These are phyloP conservation scores for Meleagris gallopavo DNA, from an alignment of 2,113 vertebrate genomes.

Conservation along the genomic window DNA sequence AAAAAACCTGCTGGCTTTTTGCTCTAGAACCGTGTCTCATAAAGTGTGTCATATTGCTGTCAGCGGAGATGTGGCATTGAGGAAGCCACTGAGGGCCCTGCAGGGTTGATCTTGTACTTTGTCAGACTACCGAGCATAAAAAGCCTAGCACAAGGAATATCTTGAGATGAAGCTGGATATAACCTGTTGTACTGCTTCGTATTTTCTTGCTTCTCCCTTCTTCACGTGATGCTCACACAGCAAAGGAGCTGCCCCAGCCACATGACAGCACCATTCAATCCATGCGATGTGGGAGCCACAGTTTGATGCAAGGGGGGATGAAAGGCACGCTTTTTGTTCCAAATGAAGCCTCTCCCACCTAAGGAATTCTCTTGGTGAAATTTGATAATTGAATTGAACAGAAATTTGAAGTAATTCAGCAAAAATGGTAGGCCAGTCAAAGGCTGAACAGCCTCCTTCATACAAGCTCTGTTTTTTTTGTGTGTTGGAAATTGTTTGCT, in stretches of 20 bases:
- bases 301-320: neutral
- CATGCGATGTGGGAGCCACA: neutral
- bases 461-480: neutral
- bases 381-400: neutral
- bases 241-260: neutral
- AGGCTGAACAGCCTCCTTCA: neutral
- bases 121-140: neutral
- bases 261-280: neutral
- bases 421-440: neutral
- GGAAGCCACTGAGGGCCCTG: neutral
- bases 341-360: neutral
- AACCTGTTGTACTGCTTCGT: rapidly evolving
- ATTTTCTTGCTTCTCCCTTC: neutral
- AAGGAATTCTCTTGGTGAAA: neutral
- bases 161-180: neutral
- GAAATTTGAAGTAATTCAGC: neutral
- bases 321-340: neutral
- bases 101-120: neutral
- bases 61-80: neutral
- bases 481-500: neutral
- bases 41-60: neutral
- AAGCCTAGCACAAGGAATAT: neutral
- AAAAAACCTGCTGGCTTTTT: neutral
- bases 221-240: neutral
- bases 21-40: rapidly evolving